Conservation (phyloP, 1,140 invertebrate species). For the Drosophila hydei region DNA sequence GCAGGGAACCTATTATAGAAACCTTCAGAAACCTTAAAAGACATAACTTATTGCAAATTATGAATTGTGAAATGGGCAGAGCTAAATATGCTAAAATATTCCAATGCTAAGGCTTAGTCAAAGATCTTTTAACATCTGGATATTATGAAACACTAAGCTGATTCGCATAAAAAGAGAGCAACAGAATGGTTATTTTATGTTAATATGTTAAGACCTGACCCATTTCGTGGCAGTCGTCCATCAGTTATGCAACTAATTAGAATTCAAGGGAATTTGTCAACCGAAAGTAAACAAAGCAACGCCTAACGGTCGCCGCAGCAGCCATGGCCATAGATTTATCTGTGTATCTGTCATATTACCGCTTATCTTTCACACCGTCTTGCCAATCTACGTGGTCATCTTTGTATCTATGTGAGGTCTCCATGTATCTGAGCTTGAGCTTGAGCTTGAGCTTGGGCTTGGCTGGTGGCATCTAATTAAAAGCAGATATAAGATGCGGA, state of each 20-base stretch:
- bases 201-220: conserved; percentile 17
- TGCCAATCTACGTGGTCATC: conserved; percentile 44
- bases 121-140: too few species aligned
- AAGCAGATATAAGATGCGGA: conserved; percentile 19
- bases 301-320: conserved; percentile 49
- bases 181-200: background rate
- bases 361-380: conserved; percentile 65
- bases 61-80: too few species aligned
- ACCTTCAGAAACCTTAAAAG: too few species aligned
- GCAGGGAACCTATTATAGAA: too few species aligned
- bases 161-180: too few species aligned
- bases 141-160: conserved; percentile 5
- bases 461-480: conserved; percentile 56
- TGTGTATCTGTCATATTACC: conserved; percentile 47
- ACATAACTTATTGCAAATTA: too few species aligned
- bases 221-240: conserved; percentile 18
- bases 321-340: background rate
- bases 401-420: conserved; percentile 9
- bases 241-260: conserved; percentile 64
- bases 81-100: too few species aligned
- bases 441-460: conserved; percentile 9
- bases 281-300: conserved; percentile 54
- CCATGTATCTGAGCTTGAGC: background rate
- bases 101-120: too few species aligned
- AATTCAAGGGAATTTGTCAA: conserved; percentile 28